Conservation (phyloP, 2,113 vertebrate genomes). For the Lamprotornis superbus region DNA sequence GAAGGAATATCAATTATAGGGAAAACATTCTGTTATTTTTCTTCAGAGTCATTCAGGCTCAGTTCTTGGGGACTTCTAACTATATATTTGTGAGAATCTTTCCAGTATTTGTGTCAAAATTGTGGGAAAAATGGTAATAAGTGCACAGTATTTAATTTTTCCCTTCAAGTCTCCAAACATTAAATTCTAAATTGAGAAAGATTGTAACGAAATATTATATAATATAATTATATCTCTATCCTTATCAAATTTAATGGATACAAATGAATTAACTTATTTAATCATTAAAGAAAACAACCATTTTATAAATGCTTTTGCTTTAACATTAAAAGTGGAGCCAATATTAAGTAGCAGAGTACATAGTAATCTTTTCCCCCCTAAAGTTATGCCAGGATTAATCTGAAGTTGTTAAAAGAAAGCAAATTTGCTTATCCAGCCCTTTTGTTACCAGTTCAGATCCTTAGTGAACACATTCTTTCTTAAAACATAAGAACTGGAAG, state of each 20-base stretch:
- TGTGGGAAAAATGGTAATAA: not conserved
- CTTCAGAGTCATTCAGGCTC: not conserved
- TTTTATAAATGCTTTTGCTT: not conserved
- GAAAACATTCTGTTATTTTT: not conserved
- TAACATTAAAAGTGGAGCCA: not conserved
- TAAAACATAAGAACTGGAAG: not conserved
- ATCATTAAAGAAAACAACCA: not conserved
- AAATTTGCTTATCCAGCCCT: not conserved
- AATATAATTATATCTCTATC: not conserved
- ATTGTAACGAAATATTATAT: not conserved
- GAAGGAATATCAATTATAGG: not conserved
- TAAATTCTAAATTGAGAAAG: not conserved
- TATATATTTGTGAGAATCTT: not conserved
- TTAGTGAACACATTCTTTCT: not conserved
- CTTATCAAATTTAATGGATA: not conserved
- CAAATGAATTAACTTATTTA: not conserved
- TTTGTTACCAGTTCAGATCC: not conserved
- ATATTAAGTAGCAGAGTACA: not conserved
- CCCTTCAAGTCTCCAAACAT: not conserved
- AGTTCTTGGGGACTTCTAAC: not conserved
- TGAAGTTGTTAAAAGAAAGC: not conserved
- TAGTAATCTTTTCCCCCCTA: not conserved
- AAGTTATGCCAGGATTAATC: not conserved
- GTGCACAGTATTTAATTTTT: not conserved
- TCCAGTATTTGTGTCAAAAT: not conserved